Evolutionary conservation across 2,888 invertebrate genomes (phyloP), one percentile per base, ranked within the genome.

Genomic region (Hirtodrosophila duncani): DNA sequence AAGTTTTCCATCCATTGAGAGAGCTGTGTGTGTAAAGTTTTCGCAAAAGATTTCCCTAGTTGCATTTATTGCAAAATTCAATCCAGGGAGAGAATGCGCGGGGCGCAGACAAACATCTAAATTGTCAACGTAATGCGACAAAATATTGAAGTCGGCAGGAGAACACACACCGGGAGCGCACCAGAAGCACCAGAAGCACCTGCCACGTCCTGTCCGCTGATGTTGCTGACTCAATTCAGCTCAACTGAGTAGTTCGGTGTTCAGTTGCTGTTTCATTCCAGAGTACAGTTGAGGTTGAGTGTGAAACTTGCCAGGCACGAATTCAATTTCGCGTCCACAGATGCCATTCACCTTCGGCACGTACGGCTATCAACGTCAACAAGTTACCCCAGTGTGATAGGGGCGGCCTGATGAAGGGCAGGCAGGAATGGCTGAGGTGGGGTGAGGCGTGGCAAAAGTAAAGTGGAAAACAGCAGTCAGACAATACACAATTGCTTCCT

Each of bases 311-410:
- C 39, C 56, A 59, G 81, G 82, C 75, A 77, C 75, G 75, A 77
- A 81, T 77, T 77, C 75, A 77, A 77, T 77, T 77, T 79, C 80
- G 80, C 75, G 81, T 81, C 75, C 81, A 81, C 80, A 75, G 80
- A 75, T 75, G 75, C 75, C 75, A 75, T 81, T 77, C 75, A 77
- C 75, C 75, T 81, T 77, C 81, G 75, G 80, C 75, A 77, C 75
- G 75, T 77, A 79, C 81, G 48, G 60, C 81, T 81, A 77, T 77
- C 75, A 77, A 77, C 75, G 75, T 77, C 75, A 81, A 77, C 75
- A 77, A 77, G 75, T 77, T 81, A 67, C 67, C 71, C 60, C 59
- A 33, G 57, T 50, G 31, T 17, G 37, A n/a, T n/a, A n/a, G 37
- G 18, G 17, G 41, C 27, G 10, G 20, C 26, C 55, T 13, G 38